Evolutionary conservation across 2,797 vertebrate genomes (phyloP), one percentile per base, ranked within the genome.

Genomic region (Pangasius sanitwongsei): DNA sequence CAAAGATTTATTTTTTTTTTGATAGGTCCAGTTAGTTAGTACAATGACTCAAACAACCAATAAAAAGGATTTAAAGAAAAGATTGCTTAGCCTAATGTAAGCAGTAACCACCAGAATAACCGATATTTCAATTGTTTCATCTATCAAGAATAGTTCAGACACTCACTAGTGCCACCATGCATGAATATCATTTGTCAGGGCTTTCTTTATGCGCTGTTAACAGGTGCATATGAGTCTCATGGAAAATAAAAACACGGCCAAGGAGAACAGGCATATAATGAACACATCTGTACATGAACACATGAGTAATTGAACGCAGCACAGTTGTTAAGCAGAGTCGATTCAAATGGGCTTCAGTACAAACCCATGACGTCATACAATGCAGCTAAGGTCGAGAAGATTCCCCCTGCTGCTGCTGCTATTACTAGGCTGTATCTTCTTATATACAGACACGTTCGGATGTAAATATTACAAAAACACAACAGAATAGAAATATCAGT

Each of bases 311-410:
- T 25, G 53, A 41, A 69, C 37, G 31, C 63, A 53, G 72, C 82
- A 59, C 85, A 53, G 37, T 20, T 75, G 53, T 41, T 63, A 53
- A 20, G 18, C 57, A 37, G 25, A 72, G 15, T 13, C 89, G 55
- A 69, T 87, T 37, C 77, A 82, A 89, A 87, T 50, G 20, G 67
- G 72, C 28, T 78, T 70, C 72, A 11, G 77, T 53, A 84, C 28
- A 84, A 88, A 87, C 72, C 82, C 85, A 89, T 92, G 90, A 92
- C 91, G 88, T 92, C 89, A 92, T 84, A 23, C 88, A 83, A 80
- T 75, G 90, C 87, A 89, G 87, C 82, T 81, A 81, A 53, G 70
- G 37, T 70, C 25, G 7, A 61, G 13, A 31, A 50, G 67, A 31
- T 86, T 50, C 69, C 34, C 50, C 50, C 25, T 50, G 15, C 37